Evolutionary conservation across 2,888 invertebrate genomes (phyloP).

Genomic region (Pristionchus entomophagus): DNA sequence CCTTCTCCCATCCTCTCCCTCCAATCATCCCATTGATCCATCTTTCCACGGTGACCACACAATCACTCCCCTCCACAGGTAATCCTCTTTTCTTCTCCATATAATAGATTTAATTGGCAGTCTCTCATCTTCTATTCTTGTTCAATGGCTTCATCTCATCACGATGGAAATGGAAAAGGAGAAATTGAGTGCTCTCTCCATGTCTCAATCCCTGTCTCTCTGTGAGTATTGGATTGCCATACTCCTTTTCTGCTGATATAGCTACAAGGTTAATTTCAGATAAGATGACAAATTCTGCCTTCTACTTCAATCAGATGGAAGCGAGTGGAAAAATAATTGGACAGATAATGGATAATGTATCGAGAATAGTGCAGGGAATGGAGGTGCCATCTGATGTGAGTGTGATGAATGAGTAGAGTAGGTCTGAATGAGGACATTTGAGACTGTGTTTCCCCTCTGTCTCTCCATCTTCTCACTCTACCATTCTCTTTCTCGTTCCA

Average conservation of each 20-base stretch:
- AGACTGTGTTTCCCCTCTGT: neutral
- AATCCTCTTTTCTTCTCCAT: neutral
- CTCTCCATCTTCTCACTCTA: neutral
- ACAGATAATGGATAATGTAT: neutral
- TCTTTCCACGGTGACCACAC: constrained; percentile 21
- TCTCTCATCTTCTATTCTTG: constrained; percentile 4
- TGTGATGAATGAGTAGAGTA: neutral
- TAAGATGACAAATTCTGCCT: constrained; percentile 9
- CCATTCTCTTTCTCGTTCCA: neutral
- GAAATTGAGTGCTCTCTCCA: neutral
- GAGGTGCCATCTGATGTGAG: neutral
- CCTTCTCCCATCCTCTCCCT: neutral
- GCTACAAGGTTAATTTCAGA: constrained; percentile 18
- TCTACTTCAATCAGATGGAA: constrained; percentile 38
- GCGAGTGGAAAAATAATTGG: neutral
- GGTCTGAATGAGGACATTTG: neutral
- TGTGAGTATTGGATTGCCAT: constrained; percentile 4
- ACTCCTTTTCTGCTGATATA: too few species aligned
- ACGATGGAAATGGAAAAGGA: neutral
- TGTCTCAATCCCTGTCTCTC: neutral
- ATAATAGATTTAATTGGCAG: neutral
- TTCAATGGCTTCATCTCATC: neutral
- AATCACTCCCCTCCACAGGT: neutral
- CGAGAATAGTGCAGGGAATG: neutral
- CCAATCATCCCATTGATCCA: constrained; percentile 33